Evolutionary conservation across 2,113 vertebrate genomes (phyloP).

Genomic region (Phyllopteryx taeniolatus): DNA sequence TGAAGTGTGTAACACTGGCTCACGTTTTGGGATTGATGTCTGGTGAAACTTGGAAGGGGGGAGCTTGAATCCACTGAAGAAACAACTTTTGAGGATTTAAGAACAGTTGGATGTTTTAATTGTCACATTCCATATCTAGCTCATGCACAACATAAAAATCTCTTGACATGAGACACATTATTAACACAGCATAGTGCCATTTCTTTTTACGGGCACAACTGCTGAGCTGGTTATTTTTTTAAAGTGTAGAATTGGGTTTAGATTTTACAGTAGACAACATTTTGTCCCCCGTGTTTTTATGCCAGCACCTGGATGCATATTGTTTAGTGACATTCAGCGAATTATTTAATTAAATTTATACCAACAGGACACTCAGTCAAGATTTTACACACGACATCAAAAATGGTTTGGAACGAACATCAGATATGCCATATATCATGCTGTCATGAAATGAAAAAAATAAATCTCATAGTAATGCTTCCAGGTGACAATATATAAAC

Average conservation of each 20-base stretch:
- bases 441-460: constrained; percentile 3
- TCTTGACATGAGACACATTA: constrained; percentile 32
- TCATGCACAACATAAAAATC: constrained; percentile 69
- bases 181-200: constrained; percentile 15
- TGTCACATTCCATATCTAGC: constrained; percentile 38
- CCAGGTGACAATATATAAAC: constrained; percentile 8
- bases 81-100: constrained; percentile 25
- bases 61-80: constrained; percentile 39
- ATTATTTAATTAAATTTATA: constrained; percentile 15
- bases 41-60: constrained; percentile 45
- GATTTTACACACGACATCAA: constrained; percentile 3
- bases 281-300: background rate
- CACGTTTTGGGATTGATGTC: constrained; percentile 39
- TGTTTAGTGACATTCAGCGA: constrained; percentile 17
- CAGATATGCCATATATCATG: background rate
- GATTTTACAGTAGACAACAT: constrained; percentile 1
- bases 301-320: constrained; percentile 23
- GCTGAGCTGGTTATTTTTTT: constrained; percentile 21
- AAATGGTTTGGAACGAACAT: background rate
- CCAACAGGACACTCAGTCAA: constrained; percentile 14
- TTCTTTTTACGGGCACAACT: constrained; percentile 48
- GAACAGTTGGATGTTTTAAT: constrained; percentile 39
- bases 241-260: constrained; percentile 6
- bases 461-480: constrained; percentile 2
- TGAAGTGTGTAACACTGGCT: constrained; percentile 44